Conservation (phyloP, 2,797 vertebrate genomes). For the Acanthurus tractus region DNA sequence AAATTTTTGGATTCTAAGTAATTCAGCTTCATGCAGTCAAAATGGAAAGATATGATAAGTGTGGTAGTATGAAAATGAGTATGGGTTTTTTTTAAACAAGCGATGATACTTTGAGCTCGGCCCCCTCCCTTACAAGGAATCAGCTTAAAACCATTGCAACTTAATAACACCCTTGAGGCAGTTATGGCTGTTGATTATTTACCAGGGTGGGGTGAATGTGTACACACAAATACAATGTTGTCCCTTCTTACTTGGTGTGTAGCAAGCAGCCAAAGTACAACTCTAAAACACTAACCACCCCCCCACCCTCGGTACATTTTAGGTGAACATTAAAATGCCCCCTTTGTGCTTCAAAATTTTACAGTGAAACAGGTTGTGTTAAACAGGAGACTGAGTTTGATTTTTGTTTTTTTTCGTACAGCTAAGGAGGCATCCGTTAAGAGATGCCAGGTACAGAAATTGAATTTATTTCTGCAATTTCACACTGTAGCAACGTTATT, state of each 20-base stretch:
- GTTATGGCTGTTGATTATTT: constrained; percentile 32
- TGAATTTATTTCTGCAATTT: not conserved
- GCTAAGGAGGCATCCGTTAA: not conserved
- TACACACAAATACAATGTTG: not conserved
- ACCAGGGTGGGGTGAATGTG: not conserved
- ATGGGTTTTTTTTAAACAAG: not conserved
- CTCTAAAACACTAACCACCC: too few relatives aligned
- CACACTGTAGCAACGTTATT: not conserved
- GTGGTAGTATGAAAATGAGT: not conserved
- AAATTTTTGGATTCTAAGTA: not conserved
- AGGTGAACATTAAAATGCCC: not conserved
- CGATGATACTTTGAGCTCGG: not conserved
- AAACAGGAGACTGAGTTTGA: not conserved
- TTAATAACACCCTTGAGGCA: constrained; percentile 1
- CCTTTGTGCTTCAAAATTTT: not conserved
- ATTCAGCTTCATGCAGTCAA: not conserved
- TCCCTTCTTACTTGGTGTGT: not conserved
- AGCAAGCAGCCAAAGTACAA: not conserved
- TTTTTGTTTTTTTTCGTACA: not conserved
- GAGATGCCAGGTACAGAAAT: not conserved
- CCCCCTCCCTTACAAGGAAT: not conserved
- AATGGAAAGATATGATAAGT: not conserved
- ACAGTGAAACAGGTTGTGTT: not conserved
- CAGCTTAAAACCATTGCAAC: not conserved
- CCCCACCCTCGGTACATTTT: not conserved